Evolutionary conservation across 2,888 invertebrate species (phyloP).

Genomic region (Cecidostiba fungosa): DNA sequence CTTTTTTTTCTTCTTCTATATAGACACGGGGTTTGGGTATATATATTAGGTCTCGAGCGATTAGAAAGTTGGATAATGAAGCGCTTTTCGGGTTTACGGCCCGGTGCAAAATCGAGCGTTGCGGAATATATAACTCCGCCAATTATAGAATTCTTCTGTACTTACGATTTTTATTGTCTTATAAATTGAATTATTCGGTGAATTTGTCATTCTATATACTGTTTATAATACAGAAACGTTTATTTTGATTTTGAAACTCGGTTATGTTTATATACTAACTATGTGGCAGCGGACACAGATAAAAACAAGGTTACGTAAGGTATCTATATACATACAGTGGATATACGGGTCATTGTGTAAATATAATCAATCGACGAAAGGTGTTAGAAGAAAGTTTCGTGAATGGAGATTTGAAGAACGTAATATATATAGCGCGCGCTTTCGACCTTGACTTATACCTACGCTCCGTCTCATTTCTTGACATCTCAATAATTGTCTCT

Average conservation of each 20-base stretch:
- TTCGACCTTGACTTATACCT: slow-evolving; percentile 51
- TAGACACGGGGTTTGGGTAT: not conserved
- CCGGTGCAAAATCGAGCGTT: not conserved
- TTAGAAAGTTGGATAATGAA: slow-evolving; percentile 19
- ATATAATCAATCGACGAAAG: slow-evolving; percentile 14
- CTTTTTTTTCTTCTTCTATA: not conserved
- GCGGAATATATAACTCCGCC: not conserved
- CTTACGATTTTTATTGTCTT: not conserved
- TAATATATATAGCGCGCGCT: not conserved
- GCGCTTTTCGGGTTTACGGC: not conserved
- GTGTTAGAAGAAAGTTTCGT: slow-evolving; percentile 40
- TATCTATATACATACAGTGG: not conserved
- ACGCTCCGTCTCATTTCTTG: not conserved
- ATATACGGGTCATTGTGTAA: slow-evolving; percentile 34
- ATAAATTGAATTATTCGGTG: not conserved
- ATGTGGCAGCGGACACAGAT: not conserved
- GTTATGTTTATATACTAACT: no score
- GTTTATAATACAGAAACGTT: not conserved
- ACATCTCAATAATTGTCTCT: slow-evolving; percentile 18
- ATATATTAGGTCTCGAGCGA: not conserved
- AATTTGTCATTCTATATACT: not conserved
- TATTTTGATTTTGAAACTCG: not conserved
- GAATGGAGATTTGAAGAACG: slow-evolving; percentile 23
- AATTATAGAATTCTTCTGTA: not conserved
- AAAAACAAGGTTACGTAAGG: not conserved